Evolutionary conservation across 2,113 vertebrate species (phyloP), one percentile per base, ranked within the genome.

Genomic region (Bos indicus): DNA sequence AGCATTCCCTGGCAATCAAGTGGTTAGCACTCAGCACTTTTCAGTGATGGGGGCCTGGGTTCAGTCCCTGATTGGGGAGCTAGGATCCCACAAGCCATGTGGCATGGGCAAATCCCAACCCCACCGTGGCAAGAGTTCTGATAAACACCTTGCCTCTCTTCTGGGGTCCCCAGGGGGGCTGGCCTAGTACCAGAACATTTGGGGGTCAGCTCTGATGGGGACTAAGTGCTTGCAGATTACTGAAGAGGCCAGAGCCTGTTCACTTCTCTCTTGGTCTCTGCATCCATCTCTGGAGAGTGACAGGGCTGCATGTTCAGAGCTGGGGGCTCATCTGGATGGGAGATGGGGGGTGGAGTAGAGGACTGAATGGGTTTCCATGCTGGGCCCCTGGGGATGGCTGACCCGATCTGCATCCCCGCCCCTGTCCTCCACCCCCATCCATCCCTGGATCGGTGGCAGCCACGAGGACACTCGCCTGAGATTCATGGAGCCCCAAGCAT

Each of bases 401-500:
- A 94, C 96, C 94, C 2, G 0, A 40, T 91, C 88, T 96, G 84
- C 82, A 28, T 80, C 74, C 59, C 64, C 74, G 0, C 15, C 67
- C 26, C 30, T 28, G 5, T 23, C 60, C 60, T 14, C 36, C 51
- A 26, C 51, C 52, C 62, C 93, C 46, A 26, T 56, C 84, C 26
- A 26, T 67, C 3, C 46, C 93, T 91, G 57, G 88, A 92, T 97
- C 28, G 0, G 94, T 96, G 91, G 94, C 95, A 81, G 95, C 91
- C 85, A 67, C 5, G 13, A 95, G 89, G 97, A 93, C 93, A 67
- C 89, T 98, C 48, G 95, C 82, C 74, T 95, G 91, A 90, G 83
- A 98, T 97, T 97, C 71, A 14, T 90, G 98, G 97, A 97, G 98
- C 98, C 98, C 97, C 97, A 95, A 99, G 99, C 98, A 82, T 97